Percentiles rank a stretch among this genome's conserved stretches.
Evolutionary conservation across 2,888 invertebrate genomes (phyloP).

Genomic region (Ormia ochracea): DNA sequence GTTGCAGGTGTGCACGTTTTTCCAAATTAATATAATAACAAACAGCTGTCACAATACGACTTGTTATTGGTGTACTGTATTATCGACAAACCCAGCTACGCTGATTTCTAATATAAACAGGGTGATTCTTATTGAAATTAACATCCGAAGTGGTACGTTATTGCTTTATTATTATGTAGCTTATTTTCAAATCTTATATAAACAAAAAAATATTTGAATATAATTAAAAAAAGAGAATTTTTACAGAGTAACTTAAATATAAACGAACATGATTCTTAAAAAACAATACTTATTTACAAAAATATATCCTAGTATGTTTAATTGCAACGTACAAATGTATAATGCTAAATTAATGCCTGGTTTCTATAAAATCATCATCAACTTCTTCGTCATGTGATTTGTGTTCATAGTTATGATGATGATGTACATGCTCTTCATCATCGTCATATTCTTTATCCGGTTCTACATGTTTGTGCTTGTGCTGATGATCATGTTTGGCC

Average conservation of each 20-base stretch:
- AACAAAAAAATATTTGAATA: too few relatives aligned
- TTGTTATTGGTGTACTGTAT: background rate
- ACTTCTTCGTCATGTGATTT: slow-evolving; percentile 64
- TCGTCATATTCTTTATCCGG: slow-evolving; percentile 58
- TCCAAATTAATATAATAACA: background rate
- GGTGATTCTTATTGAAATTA: background rate
- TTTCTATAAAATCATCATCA: slow-evolving; percentile 59
- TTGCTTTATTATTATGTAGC: background rate
- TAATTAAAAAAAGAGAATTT: too few relatives aligned
- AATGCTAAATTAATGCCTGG: slow-evolving; percentile 32
- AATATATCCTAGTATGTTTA: background rate
- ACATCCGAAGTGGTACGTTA: background rate
- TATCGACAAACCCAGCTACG: slow-evolving; percentile 4
- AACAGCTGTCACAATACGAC: slow-evolving; percentile 47
- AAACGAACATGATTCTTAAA: too few relatives aligned
- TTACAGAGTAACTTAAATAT: too few relatives aligned
- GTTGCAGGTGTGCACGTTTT: slow-evolving; percentile 39
- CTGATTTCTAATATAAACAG: background rate
- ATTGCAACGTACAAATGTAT: background rate
- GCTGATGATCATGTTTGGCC: slow-evolving; percentile 67
- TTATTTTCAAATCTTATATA: too few relatives aligned
- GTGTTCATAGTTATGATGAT: slow-evolving; percentile 64
- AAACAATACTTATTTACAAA: background rate
- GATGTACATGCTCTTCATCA: slow-evolving; percentile 64
- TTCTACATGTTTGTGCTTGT: slow-evolving; percentile 66